Base-by-base conservation (phyloP, 2,797 vertebrate species). In the Sternotherus odoratus region DNA sequence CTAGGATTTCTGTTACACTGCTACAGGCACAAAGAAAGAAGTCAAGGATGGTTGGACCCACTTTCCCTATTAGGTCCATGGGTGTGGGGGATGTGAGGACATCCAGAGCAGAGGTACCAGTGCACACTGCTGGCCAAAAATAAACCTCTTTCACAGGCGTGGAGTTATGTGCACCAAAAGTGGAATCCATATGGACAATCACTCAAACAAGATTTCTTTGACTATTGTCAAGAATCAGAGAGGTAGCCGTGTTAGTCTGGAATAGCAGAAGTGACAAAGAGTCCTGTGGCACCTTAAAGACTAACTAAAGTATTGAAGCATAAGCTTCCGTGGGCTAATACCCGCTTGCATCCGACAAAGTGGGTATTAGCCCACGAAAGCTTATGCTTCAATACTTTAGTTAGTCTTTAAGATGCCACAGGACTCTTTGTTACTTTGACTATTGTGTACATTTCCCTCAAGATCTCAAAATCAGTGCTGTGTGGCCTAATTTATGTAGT, bases 381-480 rank as follows among this genome's bases (percentile, higher is more conserved):
- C n/a, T n/a, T n/a, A n/a, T n/a, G n/a, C n/a, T n/a, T n/a, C n/a
- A n/a, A n/a, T n/a, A n/a, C n/a, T n/a, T n/a, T n/a, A n/a, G n/a
- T n/a, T n/a, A n/a, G n/a, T n/a, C n/a, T n/a, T n/a, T n/a, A n/a
- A n/a, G n/a, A n/a, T n/a, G n/a, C n/a, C n/a, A n/a, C n/a, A n/a
- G n/a, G n/a, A n/a, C n/a, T n/a, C n/a, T n/a, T n/a, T n/a, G n/a
- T n/a, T n/a, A n/a, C 23, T 53, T 17, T 74, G 19, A 86, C 12
- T n/a, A 79, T 74, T 88, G 79, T 5, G 2, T 11, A 3, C 6
- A 74, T 69, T 21, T n/a, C 86, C 90, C 57, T 2, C 39, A 74
- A 0, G 0, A 69, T 30, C 46, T 39, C 72, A 75, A 28, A 75
- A 43, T 77, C 28, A 33, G 8, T 77, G 74, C 12, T 30, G 46